Base-by-base conservation (phyloP, 2,797 vertebrate species). In the Helostoma temminkii region DNA sequence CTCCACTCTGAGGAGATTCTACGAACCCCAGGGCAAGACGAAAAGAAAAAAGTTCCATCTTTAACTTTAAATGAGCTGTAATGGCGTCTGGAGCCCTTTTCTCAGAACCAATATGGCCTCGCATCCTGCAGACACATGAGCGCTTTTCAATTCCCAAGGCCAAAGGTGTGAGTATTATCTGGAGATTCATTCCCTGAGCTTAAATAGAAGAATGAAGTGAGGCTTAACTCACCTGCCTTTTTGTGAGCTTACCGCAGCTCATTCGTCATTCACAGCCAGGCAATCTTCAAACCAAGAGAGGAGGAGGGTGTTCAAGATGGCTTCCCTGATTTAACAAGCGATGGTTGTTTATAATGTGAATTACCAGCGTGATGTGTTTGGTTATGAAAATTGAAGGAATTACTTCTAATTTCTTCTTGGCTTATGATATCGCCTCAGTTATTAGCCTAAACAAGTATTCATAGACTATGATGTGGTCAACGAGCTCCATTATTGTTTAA, bases 31-130 rank as follows among this genome's bases (percentile, higher is more conserved):
- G 54, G 71, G 67, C 37, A 30, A 63, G 54, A 55, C 37, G 34
- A 30, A 34, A 42, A 61, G 47, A 41, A 56, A 61, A 37, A 59
- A 49, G 15, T 43, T 71, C 57, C 37, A 65, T 84, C 79, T 82
- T 82, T 78, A 83, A 85, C 83, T 87, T 89, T 74, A 83, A 83
- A 85, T 81, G 75, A 85, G 84, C 74, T 68, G 56, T 81, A 81
- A 88, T 81, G 84, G 72, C 48, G 25, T 77, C 78, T 68, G 26
- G 37, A 59, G 66, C 48, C 56, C 21, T 66, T 68, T 66, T 22
- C 62, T 54, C 53, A 68, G 52, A 87, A 85, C 73, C 68, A 82
- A 78, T 78, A 81, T 53, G 73, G 66, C 71, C 74, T 59, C 24
- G 61, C 69, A 58, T 81, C 66, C 61, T 34, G 61, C 77, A 68